Evolutionary conservation across 2,113 vertebrate genomes (phyloP).

Genomic region (Xenopus laevis): DNA sequence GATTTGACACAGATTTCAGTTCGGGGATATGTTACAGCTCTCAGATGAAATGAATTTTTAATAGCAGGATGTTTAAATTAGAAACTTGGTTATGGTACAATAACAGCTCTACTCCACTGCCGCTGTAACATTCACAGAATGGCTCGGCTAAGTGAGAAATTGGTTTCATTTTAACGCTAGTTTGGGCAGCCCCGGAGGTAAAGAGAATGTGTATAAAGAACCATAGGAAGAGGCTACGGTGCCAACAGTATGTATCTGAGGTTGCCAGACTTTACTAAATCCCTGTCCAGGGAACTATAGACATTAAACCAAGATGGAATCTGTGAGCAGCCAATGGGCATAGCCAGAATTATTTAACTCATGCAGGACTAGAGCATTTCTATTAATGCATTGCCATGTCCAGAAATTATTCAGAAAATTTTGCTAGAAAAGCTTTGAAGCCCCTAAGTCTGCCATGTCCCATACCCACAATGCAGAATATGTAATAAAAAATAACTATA

Average conservation of each 20-base stretch:
- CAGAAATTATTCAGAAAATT: not conserved
- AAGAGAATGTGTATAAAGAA: not conserved
- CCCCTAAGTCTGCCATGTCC: too few relatives aligned
- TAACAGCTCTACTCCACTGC: not conserved
- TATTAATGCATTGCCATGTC: too few relatives aligned
- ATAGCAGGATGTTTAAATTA: conserved; percentile 41
- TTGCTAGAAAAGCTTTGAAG: too few relatives aligned
- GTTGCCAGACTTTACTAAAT: not conserved
- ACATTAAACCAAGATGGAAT: not conserved
- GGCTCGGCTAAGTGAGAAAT: conserved; percentile 21
- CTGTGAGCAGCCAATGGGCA: not conserved
- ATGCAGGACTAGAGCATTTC: too few relatives aligned
- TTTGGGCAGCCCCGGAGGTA: not conserved
- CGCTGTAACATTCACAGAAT: not conserved
- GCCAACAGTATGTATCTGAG: not conserved
- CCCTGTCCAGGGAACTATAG: not conserved
- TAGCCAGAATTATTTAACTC: not conserved
- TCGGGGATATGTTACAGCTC: conserved; percentile 12
- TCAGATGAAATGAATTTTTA: conserved; percentile 41
- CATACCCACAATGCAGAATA: too few relatives aligned
- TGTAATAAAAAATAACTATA: too few relatives aligned
- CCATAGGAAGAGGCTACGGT: not conserved
- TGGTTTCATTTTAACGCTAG: not conserved
- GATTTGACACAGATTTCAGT: conserved; percentile 29
- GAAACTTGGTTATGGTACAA: conserved; percentile 22